Evolutionary conservation across 1,140 invertebrate species (phyloP), one percentile per base, ranked within the genome.

Genomic region (Atopsyche davidsoni): DNA sequence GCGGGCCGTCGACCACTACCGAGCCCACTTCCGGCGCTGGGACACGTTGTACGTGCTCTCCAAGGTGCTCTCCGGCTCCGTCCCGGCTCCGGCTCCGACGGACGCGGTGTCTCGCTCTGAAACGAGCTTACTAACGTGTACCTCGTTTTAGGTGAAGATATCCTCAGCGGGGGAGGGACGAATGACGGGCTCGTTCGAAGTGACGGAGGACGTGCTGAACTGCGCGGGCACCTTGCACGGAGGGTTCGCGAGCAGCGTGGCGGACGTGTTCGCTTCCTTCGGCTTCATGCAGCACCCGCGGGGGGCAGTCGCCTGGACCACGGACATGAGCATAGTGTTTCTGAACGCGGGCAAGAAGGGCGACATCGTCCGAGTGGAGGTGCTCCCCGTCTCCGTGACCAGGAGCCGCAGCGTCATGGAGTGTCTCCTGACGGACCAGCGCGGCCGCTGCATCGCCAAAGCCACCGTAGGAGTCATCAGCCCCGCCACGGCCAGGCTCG

Each of bases 71-170:
- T n/a, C n/a, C n/a, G n/a, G n/a, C n/a, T n/a, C n/a, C n/a, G n/a
- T n/a, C n/a, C n/a, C n/a, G n/a, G n/a, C n/a, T n/a, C n/a, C n/a
- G n/a, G n/a, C n/a, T n/a, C n/a, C n/a, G n/a, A n/a, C n/a, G n/a
- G n/a, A n/a, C n/a, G n/a, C n/a, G n/a, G n/a, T n/a, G n/a, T n/a
- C n/a, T n/a, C n/a, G n/a, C n/a, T n/a, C n/a, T n/a, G n/a, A n/a
- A n/a, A n/a, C n/a, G n/a, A n/a, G n/a, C n/a, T n/a, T n/a, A n/a
- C n/a, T n/a, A n/a, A n/a, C n/a, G n/a, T n/a, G n/a, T n/a, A n/a
- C n/a, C n/a, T n/a, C n/a, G n/a, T n/a, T n/a, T 25, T 23, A 47
- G 45, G 18, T 47, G 9, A 47, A 47, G 25, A 47, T 49, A 40
- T 19, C 18, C 3, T 10, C 3, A 14, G 46, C 46, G 2, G 38